phyloP scores from a whole-genome alignment of 53 echinoderm and acorn worm species.

The Temnopleurus reevesii region DNA sequence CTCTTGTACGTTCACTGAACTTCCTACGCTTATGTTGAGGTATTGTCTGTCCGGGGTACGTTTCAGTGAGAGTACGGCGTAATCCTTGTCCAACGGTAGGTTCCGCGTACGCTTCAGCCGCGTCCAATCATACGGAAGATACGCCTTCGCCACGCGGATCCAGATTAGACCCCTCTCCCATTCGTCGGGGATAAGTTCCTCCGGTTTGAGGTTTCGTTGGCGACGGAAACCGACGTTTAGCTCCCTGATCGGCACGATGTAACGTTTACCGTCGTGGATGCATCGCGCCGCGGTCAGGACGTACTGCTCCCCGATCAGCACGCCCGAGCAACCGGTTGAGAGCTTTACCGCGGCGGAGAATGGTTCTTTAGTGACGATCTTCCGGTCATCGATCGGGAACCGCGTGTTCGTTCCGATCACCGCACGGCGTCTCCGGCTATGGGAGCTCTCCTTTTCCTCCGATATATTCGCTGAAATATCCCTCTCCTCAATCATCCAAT shows the following conservation, averaged over 20 bases:
- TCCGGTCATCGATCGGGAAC: conserved; percentile 71
- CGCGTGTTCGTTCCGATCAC: conserved; percentile 70
- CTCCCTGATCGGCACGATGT: conserved; percentile 57
- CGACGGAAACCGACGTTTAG: conserved; percentile 76
- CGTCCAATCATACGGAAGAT: conserved; percentile 82
- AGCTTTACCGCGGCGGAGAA: conserved; percentile 80
- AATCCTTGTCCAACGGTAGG: conserved; percentile 82
- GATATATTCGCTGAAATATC: neutral
- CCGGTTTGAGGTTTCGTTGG: conserved; percentile 59
- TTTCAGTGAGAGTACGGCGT: conserved; percentile 79
- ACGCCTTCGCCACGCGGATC: conserved; percentile 81
- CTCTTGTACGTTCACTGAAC: conserved; percentile 64
- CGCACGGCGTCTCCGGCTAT: conserved; percentile 57
- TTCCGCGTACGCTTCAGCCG: neutral
- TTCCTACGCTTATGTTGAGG: conserved; percentile 73
- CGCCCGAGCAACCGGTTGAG: conserved; percentile 82
- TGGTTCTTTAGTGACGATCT: conserved; percentile 63
- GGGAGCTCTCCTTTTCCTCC: neutral
- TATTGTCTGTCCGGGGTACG: conserved; percentile 69
- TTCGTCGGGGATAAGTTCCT: conserved; percentile 54
- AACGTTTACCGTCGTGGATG: conserved; percentile 76
- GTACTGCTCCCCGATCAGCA: conserved; percentile 69
- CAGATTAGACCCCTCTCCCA: conserved; percentile 72
- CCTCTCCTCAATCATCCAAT: conserved; percentile 57
- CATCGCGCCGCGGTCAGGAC: conserved; percentile 93